Base-by-base conservation (phyloP, 2,888 invertebrate species). In the Drosophila meridiana region DNA sequence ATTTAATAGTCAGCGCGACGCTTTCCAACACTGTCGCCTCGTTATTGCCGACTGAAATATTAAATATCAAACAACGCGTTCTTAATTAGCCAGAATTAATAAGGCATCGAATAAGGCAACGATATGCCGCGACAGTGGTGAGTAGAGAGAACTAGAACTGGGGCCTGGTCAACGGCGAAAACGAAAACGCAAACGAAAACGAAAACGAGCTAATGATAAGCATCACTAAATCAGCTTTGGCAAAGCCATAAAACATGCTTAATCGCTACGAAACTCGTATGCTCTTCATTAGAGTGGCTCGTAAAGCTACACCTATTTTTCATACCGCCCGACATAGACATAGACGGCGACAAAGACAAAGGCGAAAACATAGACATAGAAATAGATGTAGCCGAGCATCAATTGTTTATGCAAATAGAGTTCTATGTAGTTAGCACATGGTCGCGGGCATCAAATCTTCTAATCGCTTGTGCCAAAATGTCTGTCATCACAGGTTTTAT, bases 121-220 rank as follows among this genome's bases (percentile, higher is more conserved):
- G 8, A 45, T 45, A 66, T 59, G 59, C 53, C 52, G 50, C 42
- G 34, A 50, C 57, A 55, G 48, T 30, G 57, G 59, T 40, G 52
- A 56, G 34, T 60, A 53, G 60, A 57, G 67, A 62, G 61, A 73
- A 63, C 56, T 68, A 73, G 73, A 78, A 80, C 61, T 73, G 32
- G 58, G 64, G 61, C 61, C 76, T 55, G 64, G 55, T 75, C 74
- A 53, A 53, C 59, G 32, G 57, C 64, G 68, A 87, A 82, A 85
- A 89, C 85, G 64, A 82, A 89, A 85, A 85, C 82, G 65, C 80
- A 85, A 85, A 87, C 85, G 67, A 85, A 89, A 85, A 85, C 82
- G 65, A 82, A 85, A 85, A 87, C 85, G 67, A 85, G 88, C 80
- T 80, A 52, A 71, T 68, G 81, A 87, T 85, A 84, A 89, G 74